Base-by-base conservation (phyloP, 2,113 vertebrate species). In the Sitta europaea region DNA sequence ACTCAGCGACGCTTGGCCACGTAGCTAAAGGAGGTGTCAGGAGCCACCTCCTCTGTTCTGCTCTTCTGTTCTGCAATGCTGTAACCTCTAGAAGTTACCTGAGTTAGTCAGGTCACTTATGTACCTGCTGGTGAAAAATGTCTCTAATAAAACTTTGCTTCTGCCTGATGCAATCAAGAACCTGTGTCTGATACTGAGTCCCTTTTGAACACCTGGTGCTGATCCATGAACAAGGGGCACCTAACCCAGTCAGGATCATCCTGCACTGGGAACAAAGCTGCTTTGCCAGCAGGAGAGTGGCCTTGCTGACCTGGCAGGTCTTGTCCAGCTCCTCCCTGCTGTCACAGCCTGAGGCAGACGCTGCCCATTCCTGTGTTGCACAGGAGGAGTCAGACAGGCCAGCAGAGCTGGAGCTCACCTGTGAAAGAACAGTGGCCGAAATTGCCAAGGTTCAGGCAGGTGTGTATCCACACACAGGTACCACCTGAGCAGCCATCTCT, bases 141-240 rank as follows among this genome's bases (percentile, higher is more conserved):
- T 61, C 57, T 93, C 87, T 96, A 97, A 97, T 97, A 97, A 97
- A 97, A 86, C 94, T 96, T 82, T 81, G 90, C 95, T 97, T 96
- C 65, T 96, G 95, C 95, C 93, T 93, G 4, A 91, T 96, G 97
- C 87, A 83, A 96, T 96, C 93, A 93, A 93, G 91, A 92, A 67
- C 24, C 22, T 16, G 67, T 82, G 90, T 83, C 42, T 72, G 40
- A 62, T 62, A n/a, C 10, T 27, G 78, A 50, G 28, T 84, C 87
- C 40, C 65, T 91, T 92, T 31, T 35, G 6, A 61, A 62, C 63
- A 31, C 2, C 58, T 15, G 20, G 9, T 24, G 85, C 35, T 24
- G 43, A 7, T 14, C n/a, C 70, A 25, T 22, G 53, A 38, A 31
- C n/a, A 57, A 33, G 36, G 42, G 67, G 24, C 48, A 65, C 42